Evolutionary conservation across 1,140 invertebrate species (phyloP), one percentile per base, ranked within the genome.

Genomic region (Drosophila sechellia): DNA sequence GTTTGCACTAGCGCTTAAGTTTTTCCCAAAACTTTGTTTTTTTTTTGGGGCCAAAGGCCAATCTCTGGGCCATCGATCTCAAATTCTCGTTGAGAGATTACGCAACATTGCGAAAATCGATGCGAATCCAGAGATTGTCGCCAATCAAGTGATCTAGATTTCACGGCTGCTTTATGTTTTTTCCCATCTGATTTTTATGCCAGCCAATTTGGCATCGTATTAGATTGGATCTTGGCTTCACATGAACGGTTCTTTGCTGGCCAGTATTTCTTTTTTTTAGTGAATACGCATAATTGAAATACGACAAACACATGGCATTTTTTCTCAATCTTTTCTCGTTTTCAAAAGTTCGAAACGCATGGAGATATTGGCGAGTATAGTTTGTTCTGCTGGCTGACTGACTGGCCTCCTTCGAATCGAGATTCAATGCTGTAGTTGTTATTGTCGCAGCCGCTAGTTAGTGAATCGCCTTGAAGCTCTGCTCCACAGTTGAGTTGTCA

Each of bases 401-500:
- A 45, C 66, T 77, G 73, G 74, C 73, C 74, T 77, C 64, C 74
- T 78, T 78, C 66, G 49, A 60, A 27, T 20, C 65, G 60, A 45
- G 60, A 64, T 59, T 56, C 56, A 65, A 13, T 55, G 52, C 40
- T 75, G 46, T 49, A 57, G 64, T 55, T 73, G 63, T 52, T 68
- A 56, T 68, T 70, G 73, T 37, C 68, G 61, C 37, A 75, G 59
- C 31, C 60, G 71, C 54, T 59, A 60, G 56, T 74, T 66, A 77
- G 53, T 73, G 60, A 65, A 73, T 70, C 45, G 79, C 83, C 83
- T 87, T 87, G 83, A 89, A 60, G 52, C 78, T 53, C 58, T 66
- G 66, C 78, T 64, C 71, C 76, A 79, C 83, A 83, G 84, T 79
- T 89, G 84, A 83, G 70, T 87, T 89, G 83, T 79, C 83, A 89